Evolutionary conservation across 1,140 invertebrate species (phyloP), one percentile per base, ranked within the genome.

Genomic region (Cherax destructor): DNA sequence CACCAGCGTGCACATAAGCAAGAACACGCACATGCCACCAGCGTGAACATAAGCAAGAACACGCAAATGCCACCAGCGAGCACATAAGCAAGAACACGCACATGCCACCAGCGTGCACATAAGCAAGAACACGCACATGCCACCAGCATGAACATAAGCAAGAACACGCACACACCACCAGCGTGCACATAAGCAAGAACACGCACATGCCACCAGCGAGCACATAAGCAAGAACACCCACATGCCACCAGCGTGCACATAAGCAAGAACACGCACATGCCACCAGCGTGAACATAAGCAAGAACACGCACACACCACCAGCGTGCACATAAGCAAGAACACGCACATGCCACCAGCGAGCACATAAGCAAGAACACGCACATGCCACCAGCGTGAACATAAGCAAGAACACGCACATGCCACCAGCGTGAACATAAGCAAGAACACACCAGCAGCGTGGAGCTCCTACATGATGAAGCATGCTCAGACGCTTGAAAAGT

Each of bases 111-210:
- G 52, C 9, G 52, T 10, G 3, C 7, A 56, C 7, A 56, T 10
- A 56, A 56, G 13, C 30, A 41, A 41, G 30, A 56, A 56, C 78
- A 80, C 49, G 52, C 78, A 80, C 78, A 80, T 18, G 13, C 52
- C 7, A 80, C 49, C 52, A 41, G 52, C 9, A 56, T 10, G 13
- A 1, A 56, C 7, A 56, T 10, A 56, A 2, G 13, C 30, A 41
- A 41, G 30, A 56, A 56, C 78, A 80, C 78, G 52, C 78, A 80
- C 78, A 80, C 78, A 56, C 52, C 7, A 80, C 49, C 52, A 41
- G 52, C 49, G n/a, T n/a, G n/a, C n/a, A n/a, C n/a, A n/a, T n/a
- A n/a, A n/a, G n/a, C n/a, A n/a, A n/a, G n/a, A n/a, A n/a, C 21
- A 69, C 61, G 18, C 61, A 69, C 61, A 69, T 16, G 18, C 61